phyloP scores from a whole-genome alignment of 2,888 invertebrate species.

The Volucella bombylans region DNA sequence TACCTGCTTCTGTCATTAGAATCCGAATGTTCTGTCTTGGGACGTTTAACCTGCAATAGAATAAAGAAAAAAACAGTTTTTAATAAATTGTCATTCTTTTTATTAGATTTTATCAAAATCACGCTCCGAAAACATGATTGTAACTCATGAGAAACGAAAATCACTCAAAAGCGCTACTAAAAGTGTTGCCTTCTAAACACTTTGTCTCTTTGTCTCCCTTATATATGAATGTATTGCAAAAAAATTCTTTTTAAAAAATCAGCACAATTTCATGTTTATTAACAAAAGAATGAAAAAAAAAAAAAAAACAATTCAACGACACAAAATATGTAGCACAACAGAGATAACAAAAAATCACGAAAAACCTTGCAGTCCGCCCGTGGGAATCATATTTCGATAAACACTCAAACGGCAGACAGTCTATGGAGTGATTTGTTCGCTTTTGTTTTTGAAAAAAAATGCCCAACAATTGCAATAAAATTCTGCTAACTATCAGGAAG shows the following conservation, averaged over 20 bases:
- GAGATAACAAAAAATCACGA: conserved; percentile 35
- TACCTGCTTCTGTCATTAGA: conserved; percentile 88
- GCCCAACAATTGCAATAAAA: conserved; percentile 24
- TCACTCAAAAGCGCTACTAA: conserved; percentile 29
- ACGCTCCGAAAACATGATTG: conserved; percentile 57
- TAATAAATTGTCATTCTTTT: conserved; percentile 12
- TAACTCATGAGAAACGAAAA: conserved; percentile 11
- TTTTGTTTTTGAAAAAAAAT: neutral
- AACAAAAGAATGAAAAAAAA: conserved; percentile 21
- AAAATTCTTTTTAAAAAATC: conserved; percentile 23
- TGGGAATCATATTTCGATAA: conserved; percentile 68
- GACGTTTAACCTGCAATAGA: conserved; percentile 88
- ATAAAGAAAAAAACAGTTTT: conserved; percentile 52
- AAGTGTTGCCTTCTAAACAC: conserved; percentile 59
- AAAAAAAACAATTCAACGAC: conserved; percentile 20
- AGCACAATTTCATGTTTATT: conserved; percentile 57
- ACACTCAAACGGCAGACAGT: conserved; percentile 32
- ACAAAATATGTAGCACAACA: conserved; percentile 32
- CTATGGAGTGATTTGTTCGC: neutral
- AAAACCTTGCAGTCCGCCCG: conserved; percentile 35
- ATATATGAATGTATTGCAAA: neutral
- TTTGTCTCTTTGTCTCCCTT: neutral
- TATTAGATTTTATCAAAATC: conserved; percentile 45
- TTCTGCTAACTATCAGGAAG: conserved; percentile 65
- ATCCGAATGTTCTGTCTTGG: conserved; percentile 86